Percentiles rank a stretch among this genome's conserved stretches.
Conservation (phyloP, 2,113 vertebrate genomes). For the Pelecanus crispus region DNA sequence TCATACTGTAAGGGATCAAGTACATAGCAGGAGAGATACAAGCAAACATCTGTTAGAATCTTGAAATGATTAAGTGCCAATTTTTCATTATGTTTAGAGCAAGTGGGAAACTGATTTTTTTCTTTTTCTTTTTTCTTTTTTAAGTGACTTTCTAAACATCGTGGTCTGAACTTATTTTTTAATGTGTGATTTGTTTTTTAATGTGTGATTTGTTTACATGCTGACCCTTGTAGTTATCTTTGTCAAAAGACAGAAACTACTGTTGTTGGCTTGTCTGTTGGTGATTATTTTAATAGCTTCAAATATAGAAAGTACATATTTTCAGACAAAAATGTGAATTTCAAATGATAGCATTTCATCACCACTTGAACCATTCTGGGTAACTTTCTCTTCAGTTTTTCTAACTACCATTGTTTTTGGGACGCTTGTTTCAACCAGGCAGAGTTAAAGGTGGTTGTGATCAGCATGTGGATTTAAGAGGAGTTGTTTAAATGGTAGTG, state of each 20-base stretch:
- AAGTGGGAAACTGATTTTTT: neutral
- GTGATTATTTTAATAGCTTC: neutral
- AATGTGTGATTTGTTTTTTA: too few relatives aligned
- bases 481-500: neutral
- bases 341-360: neutral
- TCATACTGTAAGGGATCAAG: neutral
- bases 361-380: neutral
- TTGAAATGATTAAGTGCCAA: neutral
- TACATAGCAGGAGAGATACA: neutral
- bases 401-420: neutral
- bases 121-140: neutral
- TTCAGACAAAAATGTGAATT: neutral
- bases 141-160: neutral
- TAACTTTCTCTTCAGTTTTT: neutral
- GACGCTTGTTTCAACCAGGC: neutral
- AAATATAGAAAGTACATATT: neutral
- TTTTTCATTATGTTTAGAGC: neutral
- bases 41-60: neutral
- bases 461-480: neutral
- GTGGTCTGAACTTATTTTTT: neutral
- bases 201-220: neutral
- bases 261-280: neutral
- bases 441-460: neutral
- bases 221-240: neutral
- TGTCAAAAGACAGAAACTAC: neutral